phyloP scores from a whole-genome alignment of 2,888 invertebrate genomes.

The Lithodes maja region DNA sequence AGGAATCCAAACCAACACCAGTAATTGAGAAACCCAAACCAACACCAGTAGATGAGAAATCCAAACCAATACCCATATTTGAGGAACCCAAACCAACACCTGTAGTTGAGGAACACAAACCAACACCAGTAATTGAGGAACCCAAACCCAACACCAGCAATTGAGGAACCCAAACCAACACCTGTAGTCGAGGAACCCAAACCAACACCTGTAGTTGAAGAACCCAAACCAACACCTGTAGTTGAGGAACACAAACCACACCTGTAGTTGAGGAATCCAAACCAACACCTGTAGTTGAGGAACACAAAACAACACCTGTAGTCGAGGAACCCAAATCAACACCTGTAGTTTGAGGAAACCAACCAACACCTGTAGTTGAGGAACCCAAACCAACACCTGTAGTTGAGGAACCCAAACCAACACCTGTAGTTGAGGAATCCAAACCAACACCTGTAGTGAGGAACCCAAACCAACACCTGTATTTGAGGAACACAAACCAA shows the following conservation, averaged over 20 bases:
- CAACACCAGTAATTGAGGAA: not conserved
- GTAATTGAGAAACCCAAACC: not conserved
- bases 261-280: constrained; percentile 4
- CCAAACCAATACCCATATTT: not conserved
- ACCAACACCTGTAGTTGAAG: not conserved
- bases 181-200: not conserved
- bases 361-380: not conserved
- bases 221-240: not conserved
- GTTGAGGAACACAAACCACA: not conserved
- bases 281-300: not conserved
- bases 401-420: not conserved
- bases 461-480: constrained; percentile 17
- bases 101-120: not conserved
- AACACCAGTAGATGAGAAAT: not conserved
- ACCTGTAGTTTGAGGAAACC: constrained; percentile 15
- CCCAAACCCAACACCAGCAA: not conserved
- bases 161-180: not conserved
- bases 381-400: constrained; percentile 16
- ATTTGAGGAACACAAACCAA: not conserved
- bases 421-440: constrained; percentile 29
- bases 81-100: not conserved
- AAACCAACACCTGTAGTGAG: constrained; percentile 3
- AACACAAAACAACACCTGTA: not conserved
- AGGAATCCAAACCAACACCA: constrained; percentile 1
- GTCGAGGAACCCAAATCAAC: not conserved